Evolutionary conservation across 2,113 vertebrate genomes (phyloP), one percentile per base, ranked within the genome.

Genomic region (Calyptommatus sinebrachiatus): DNA sequence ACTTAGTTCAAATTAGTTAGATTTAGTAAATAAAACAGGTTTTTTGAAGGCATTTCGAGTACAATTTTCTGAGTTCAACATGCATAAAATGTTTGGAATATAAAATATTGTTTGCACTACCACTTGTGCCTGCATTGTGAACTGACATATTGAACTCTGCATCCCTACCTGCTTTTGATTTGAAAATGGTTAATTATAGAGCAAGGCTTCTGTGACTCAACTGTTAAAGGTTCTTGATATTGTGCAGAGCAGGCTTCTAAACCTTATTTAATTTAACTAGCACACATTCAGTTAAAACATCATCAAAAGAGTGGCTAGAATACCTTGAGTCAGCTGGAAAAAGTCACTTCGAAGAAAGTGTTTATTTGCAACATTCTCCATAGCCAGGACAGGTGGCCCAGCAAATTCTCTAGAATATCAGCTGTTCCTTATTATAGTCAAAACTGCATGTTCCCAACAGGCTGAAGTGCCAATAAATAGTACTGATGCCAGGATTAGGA

Each of bases 241-340:
- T 95, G 92, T 86, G 94, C 96, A 97, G 95, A 93, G 90, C 90
- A 91, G 88, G 90, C 87, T 89, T 87, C 91, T 95, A 95, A 95
- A 95, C 93, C 94, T 79, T 94, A 93, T 94, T 96, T 96, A 96
- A 96, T 97, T 96, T 94, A 91, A 91, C 93, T 92, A 91, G 94
- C 93, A 93, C 94, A 78, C 95, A 95, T 97, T 95, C 92, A 89
- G 92, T 96, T 96, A 95, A 92, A 93, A 89, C 87, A 91, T 89
- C 87, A 90, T 90, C 90, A 91, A 91, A 89, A 84, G 77, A 87
- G 91, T 81, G 88, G 79, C 91, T 93, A 89, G 84, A 93, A 91
- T 85, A 82, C 82, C 79, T 86, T 60, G 67, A 90, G 87, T 91
- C 86, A 87, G 89, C 86, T 90, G 90, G 86, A 91, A 92, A 57